Conservation (phyloP, 64 coral and sea anemone genomes). For the Stichodactyla mertensii region DNA sequence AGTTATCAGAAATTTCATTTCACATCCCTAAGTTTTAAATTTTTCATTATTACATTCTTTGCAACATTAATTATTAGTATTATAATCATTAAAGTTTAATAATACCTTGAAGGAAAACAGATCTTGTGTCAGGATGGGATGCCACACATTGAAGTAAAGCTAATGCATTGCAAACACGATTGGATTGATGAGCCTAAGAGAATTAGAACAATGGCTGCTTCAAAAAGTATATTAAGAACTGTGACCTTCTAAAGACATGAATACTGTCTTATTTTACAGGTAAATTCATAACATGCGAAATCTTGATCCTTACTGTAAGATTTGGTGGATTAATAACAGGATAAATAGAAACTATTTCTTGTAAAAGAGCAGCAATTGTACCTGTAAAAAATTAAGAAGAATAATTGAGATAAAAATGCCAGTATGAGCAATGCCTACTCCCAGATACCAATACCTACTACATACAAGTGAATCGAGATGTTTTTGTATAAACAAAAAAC, state of each 20-base stretch:
- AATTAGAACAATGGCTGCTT: neutral
- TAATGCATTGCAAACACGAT: slow-evolving; percentile 96
- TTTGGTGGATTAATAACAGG: slow-evolving; percentile 99
- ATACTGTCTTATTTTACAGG: neutral
- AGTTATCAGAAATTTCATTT: neutral
- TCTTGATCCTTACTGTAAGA: slow-evolving; percentile 83
- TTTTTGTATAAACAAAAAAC: no score
- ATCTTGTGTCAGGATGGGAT: slow-evolving; percentile 98
- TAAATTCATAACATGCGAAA: neutral
- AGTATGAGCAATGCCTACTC: neutral
- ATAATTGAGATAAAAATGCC: no score
- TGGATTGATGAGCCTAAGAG: slow-evolving; percentile 91
- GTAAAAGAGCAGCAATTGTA: slow-evolving; percentile 92
- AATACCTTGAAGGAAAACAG: slow-evolving; percentile 94
- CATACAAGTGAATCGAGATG: no score
- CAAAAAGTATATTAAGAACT: neutral
- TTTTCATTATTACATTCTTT: neutral
- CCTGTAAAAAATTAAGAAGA: slow-evolving; percentile 35
- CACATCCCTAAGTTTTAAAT: no score
- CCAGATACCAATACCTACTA: no score
- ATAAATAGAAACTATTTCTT: slow-evolving; percentile 99
- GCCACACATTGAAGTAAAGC: slow-evolving; percentile 96
- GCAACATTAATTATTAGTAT: no score
- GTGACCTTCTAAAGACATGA: no score
- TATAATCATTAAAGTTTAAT: neutral